Conservation (phyloP, 2,888 invertebrate species). For the Dexiosoma caninum region DNA sequence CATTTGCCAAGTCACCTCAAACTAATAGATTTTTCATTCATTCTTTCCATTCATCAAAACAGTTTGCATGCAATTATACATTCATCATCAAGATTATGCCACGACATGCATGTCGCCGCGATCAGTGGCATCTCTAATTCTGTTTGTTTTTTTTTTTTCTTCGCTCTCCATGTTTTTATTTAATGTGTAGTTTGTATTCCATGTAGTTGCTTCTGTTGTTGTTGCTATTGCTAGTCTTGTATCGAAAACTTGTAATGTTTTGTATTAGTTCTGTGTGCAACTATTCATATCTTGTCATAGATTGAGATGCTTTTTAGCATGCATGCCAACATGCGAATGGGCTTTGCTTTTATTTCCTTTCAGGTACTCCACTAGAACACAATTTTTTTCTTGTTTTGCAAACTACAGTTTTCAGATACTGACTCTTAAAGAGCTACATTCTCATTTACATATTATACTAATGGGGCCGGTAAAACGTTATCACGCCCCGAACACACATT, state of each 20-base stretch:
- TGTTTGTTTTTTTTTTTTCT: no score
- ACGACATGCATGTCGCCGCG: slow-evolving; percentile 71
- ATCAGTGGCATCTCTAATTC: slow-evolving; percentile 61
- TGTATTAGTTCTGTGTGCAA: slow-evolving; percentile 60
- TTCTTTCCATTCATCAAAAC: slow-evolving; percentile 65
- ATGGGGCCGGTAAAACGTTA: no score
- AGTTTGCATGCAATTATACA: slow-evolving; percentile 74
- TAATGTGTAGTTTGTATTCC: slow-evolving; percentile 1
- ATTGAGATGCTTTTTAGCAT: slow-evolving; percentile 52
- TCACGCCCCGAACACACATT: no score
- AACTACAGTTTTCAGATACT: not conserved
- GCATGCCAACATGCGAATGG: slow-evolving; percentile 62
- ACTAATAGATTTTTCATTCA: slow-evolving; percentile 57
- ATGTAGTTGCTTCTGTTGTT: slow-evolving; percentile 31
- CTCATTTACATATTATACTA: no score
- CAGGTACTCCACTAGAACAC: slow-evolving; percentile 12
- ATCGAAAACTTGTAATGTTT: slow-evolving; percentile 49
- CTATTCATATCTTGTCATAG: slow-evolving; percentile 62
- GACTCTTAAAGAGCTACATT: no score
- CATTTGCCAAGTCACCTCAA: slow-evolving; percentile 43
- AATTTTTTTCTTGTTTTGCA: slow-evolving; percentile 28
- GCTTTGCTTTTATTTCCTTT: slow-evolving; percentile 23
- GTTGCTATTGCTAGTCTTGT: not conserved
- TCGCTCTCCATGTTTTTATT: slow-evolving; percentile 4
- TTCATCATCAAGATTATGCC: slow-evolving; percentile 76